Base-by-base conservation (phyloP, 2,113 vertebrate genomes). In the Xenopus borealis region DNA sequence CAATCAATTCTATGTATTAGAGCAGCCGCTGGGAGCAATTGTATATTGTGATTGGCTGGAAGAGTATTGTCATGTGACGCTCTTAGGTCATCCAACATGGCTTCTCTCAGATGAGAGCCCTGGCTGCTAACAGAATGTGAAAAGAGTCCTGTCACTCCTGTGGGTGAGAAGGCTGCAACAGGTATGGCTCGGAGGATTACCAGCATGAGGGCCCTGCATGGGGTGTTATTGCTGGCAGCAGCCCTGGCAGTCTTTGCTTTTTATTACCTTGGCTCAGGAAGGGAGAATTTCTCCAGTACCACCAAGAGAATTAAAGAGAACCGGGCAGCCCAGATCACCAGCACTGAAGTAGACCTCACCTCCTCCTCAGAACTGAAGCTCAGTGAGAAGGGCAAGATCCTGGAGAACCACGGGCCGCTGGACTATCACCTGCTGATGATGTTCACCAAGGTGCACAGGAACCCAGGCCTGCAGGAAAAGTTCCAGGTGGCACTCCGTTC, bases 401-500 rank as follows among this genome's bases (percentile, higher is more conserved):
- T 8, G 81, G 79, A 1, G 44, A 55, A n/a, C 44, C 62, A 50
- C 1, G 68, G 57, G 1, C 72, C 79, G 45, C 85, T 82, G 78
- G 88, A 78, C 71, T 93, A 92, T 81, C 94, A 96, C 52, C 84
- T 89, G 20, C 93, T 97, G 57, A 88, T 96, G 93, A 96, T 98
- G 96, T 97, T 98, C 85, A 97, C 96, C 69, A 95, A 94, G 82
- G 93, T 95, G 46, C 93, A 95, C 82, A 90, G 88, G 72, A 93
- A 83, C 77, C 86, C 88, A 50, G 90, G 91, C 57, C 88, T 94
- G 66, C 90, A 90, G 83, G 87, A 89, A 65, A 93, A 93, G 81
- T 90, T 94, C 67, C 79, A 81, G 78, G 91, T 89, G 71, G 88
- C 89, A 7, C 79, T 90, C 67, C 72, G 84, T 68, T 91, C 89